phyloP scores from a whole-genome alignment of 2,888 invertebrate species.

The Argyresthia goedartella region DNA sequence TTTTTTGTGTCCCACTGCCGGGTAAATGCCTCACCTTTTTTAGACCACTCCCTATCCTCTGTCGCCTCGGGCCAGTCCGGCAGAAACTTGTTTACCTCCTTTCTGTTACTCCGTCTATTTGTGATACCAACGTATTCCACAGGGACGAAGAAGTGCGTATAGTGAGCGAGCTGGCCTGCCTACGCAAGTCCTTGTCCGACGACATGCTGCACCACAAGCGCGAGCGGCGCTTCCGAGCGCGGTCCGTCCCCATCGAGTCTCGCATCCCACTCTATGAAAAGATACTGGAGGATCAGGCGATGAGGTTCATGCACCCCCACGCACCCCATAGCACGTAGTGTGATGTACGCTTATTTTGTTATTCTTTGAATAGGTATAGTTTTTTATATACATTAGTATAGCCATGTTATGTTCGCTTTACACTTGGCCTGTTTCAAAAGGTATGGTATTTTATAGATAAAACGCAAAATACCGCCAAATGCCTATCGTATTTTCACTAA shows the following conservation, averaged over 20 bases:
- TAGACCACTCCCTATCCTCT: too few species aligned
- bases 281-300: constrained; percentile 79
- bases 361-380: neutral
- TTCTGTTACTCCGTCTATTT: too few species aligned
- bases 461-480: too few species aligned
- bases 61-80: too few species aligned
- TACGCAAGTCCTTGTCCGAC: constrained; percentile 58
- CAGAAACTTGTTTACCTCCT: too few species aligned
- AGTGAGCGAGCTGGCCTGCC: constrained; percentile 56
- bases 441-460: too few species aligned
- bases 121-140: neutral
- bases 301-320: constrained; percentile 56
- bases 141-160: constrained; percentile 77
- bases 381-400: too few species aligned
- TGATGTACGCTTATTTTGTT: constrained; percentile 34
- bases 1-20: too few species aligned
- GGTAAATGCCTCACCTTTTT: too few species aligned
- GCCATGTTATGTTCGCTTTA: too few species aligned
- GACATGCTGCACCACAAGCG: constrained; percentile 58
- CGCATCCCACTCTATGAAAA: constrained; percentile 79
- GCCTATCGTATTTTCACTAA: too few species aligned
- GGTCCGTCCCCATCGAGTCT: constrained; percentile 78
- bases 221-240: constrained; percentile 70
- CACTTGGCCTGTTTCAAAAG: too few species aligned
- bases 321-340: neutral